Conservation (phyloP, 2,113 vertebrate genomes). For the Ameiurus melas region DNA sequence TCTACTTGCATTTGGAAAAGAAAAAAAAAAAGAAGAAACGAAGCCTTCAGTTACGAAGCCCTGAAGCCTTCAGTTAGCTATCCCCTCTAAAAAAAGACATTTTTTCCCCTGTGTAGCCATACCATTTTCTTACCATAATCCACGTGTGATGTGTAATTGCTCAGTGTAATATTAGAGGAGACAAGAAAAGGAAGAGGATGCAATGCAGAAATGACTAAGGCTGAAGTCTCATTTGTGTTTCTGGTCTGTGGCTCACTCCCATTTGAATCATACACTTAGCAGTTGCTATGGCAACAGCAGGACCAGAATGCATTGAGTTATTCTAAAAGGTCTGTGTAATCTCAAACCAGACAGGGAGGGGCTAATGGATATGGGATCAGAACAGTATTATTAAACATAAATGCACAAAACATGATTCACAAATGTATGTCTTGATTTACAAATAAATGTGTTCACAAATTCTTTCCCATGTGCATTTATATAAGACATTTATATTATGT, state of each 20-base stretch:
- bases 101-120: neutral
- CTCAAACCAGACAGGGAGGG: constrained; percentile 32
- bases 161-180: constrained; percentile 31
- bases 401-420: neutral
- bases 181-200: constrained; percentile 16
- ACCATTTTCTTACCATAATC: constrained; percentile 8
- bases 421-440: neutral
- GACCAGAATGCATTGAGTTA: constrained; percentile 49
- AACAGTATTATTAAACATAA: neutral
- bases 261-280: constrained; percentile 49
- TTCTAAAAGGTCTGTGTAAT: constrained; percentile 37
- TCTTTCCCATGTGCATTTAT: neutral
- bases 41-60: neutral
- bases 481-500: neutral
- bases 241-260: constrained; percentile 30
- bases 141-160: neutral
- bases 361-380: constrained; percentile 19
- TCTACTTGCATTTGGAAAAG: neutral
- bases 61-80: neutral
- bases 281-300: constrained; percentile 64
- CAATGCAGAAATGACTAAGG: constrained; percentile 6
- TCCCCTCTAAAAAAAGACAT: neutral
- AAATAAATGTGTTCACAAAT: neutral
- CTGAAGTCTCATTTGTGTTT: constrained; percentile 16
- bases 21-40: neutral